Percentiles rank a stretch among this genome's conserved stretches.
These are phyloP conservation scores for Caenorhabditis sulstoni DNA, from an alignment of 2,888 invertebrate genomes.

Conservation along the genomic window DNA sequence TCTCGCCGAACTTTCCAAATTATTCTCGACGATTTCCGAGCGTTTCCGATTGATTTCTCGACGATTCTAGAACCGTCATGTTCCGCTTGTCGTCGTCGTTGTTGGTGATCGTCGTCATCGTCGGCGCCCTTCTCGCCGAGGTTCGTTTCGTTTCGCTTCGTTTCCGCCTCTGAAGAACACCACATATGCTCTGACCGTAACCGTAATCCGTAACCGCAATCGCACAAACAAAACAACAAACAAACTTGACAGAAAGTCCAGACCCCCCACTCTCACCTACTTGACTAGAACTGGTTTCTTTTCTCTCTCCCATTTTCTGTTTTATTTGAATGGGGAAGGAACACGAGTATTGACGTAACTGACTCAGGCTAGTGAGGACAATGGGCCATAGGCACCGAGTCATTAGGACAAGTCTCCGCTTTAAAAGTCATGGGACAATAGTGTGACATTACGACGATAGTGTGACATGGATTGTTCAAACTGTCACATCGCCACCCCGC, in stretches of 20 bases:
- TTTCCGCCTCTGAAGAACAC: not conserved
- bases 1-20: not conserved
- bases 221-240: too few species aligned
- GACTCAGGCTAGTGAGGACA: too few species aligned
- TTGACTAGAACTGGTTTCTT: not conserved
- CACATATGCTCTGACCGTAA: too few species aligned
- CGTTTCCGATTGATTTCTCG: not conserved
- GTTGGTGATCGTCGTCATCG: conserved; percentile 29
- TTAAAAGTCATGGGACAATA: not conserved
- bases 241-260: not conserved
- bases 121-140: conserved; percentile 48
- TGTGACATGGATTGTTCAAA: not conserved
- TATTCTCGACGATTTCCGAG: not conserved
- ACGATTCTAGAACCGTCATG: conserved; percentile 34
- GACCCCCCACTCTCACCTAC: not conserved
- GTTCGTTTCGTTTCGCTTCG: conserved; percentile 15
- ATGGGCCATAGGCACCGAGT: too few species aligned
- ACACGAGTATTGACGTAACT: too few species aligned
- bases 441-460: conserved; percentile 4
- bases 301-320: not conserved
- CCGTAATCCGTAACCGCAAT: too few species aligned
- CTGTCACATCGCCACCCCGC: not conserved
- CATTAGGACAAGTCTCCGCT: too few species aligned
- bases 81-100: conserved; percentile 28
- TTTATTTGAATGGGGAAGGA: too few species aligned